A percentile compares a stretch with the other conserved stretches of the same genome.
phyloP scores from a whole-genome alignment of 2,113 vertebrate genomes.

The Albula glossodonta region DNA sequence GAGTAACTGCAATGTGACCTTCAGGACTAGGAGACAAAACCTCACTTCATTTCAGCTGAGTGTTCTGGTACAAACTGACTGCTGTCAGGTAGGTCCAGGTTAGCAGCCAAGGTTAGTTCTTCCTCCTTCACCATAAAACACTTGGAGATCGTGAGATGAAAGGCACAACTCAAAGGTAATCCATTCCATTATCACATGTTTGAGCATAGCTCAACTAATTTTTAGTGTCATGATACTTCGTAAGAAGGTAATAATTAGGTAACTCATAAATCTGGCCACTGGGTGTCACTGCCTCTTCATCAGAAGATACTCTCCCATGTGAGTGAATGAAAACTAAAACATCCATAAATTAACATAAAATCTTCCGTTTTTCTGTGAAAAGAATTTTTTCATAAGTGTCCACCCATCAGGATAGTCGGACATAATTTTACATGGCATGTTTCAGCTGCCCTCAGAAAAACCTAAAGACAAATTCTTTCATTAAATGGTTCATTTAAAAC shows the following conservation, averaged over 20 bases:
- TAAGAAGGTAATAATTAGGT: no score
- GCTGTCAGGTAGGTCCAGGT: no score
- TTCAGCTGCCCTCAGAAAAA: neutral
- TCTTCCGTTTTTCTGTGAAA: neutral
- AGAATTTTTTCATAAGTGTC: neutral
- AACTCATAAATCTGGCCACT: conserved; percentile 8
- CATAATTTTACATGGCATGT: neutral
- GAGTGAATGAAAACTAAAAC: neutral
- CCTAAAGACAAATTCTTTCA: neutral
- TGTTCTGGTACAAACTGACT: no score
- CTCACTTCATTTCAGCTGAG: no score
- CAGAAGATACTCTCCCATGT: neutral
- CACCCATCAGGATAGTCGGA: neutral
- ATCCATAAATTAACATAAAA: neutral
- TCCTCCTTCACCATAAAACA: no score
- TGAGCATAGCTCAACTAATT: neutral
- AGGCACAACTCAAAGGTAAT: no score
- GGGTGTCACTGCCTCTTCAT: conserved; percentile 18
- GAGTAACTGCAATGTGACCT: no score
- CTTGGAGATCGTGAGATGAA: no score
- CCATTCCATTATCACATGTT: neutral
- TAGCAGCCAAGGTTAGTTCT: no score
- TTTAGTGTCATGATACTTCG: no score
- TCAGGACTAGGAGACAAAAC: no score
- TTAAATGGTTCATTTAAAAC: neutral